Conservation (phyloP, 2,113 vertebrate genomes). For the Catharus bicknelli region DNA sequence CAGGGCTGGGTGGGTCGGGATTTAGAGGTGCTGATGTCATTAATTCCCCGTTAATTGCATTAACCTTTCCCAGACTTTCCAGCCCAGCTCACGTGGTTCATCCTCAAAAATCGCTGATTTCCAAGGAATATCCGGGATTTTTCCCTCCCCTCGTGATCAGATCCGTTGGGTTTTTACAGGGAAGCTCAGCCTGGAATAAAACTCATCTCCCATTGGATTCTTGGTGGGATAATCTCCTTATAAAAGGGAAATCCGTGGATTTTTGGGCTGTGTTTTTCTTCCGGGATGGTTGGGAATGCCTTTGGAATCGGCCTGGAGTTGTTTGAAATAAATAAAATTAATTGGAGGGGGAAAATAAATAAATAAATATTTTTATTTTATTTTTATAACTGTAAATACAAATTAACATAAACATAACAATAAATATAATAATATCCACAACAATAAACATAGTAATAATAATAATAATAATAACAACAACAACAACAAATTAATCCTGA, state of each 20-base stretch:
- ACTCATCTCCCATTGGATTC: not conserved
- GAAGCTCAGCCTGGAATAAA: not conserved
- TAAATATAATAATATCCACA: too few species aligned
- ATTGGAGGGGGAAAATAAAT: not conserved
- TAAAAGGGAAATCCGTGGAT: not conserved
- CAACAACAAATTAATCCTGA: not conserved
- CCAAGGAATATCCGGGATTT: not conserved
- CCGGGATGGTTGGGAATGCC: not conserved
- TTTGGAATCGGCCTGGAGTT: not conserved
- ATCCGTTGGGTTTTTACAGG: not conserved
- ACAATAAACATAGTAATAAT: too few species aligned
- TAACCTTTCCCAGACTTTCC: not conserved
- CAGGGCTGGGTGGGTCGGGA: not conserved
- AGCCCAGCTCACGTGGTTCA: not conserved
- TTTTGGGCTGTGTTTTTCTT: not conserved
- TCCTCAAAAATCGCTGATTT: not conserved
- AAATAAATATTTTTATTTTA: too few species aligned
- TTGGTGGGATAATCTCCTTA: not conserved
- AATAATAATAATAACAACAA: too few species aligned
- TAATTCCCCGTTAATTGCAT: slow-evolving; percentile 26
- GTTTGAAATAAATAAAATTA: not conserved
- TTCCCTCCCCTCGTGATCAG: not conserved
- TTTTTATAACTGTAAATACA: too few species aligned
- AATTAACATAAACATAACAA: too few species aligned
- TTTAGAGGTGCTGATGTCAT: not conserved